A percentile compares a stretch with the other conserved stretches of the same genome.
Conservation (phyloP, 2,797 vertebrate genomes). For the Apogon hyalosoma region DNA sequence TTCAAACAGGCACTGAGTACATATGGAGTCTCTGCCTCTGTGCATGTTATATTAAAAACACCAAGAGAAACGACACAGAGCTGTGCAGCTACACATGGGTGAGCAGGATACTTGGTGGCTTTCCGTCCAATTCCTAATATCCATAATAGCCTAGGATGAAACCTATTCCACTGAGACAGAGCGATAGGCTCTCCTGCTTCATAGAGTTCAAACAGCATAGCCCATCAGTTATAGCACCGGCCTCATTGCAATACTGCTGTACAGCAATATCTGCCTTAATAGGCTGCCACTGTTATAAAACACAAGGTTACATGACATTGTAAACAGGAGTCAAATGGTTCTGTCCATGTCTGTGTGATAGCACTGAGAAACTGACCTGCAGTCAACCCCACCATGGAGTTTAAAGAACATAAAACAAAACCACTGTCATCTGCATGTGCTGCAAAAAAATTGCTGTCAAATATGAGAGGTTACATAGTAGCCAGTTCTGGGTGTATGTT, state of each 20-base stretch:
- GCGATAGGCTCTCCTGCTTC: constrained; percentile 29
- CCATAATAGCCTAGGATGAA: constrained; percentile 29
- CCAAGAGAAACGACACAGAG: background rate
- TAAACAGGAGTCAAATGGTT: constrained; percentile 34
- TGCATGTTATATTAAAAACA: constrained; percentile 2
- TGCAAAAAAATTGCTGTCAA: constrained; percentile 7
- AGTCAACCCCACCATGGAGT: constrained; percentile 43
- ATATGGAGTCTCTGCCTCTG: background rate
- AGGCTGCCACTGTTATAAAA: constrained; percentile 57
- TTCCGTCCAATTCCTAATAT: constrained; percentile 16
- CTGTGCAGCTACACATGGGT: background rate
- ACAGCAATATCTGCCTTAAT: constrained; percentile 58
- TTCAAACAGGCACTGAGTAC: background rate
- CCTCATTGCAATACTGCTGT: constrained; percentile 20
- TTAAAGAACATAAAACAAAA: constrained; percentile 29
- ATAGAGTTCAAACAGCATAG: constrained; percentile 44
- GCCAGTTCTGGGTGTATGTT: background rate
- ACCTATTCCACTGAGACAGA: constrained; percentile 22
- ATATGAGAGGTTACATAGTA: background rate
- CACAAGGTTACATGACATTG: constrained; percentile 68
- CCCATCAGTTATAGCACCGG: constrained; percentile 52
- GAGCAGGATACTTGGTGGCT: background rate
- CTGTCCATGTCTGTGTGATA: constrained; percentile 21
- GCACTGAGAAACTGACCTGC: constrained; percentile 58
- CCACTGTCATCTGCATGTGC: constrained; percentile 1